Evolutionary conservation across 1,140 invertebrate genomes (phyloP).

Genomic region (Leguminivora glycinivorella): DNA sequence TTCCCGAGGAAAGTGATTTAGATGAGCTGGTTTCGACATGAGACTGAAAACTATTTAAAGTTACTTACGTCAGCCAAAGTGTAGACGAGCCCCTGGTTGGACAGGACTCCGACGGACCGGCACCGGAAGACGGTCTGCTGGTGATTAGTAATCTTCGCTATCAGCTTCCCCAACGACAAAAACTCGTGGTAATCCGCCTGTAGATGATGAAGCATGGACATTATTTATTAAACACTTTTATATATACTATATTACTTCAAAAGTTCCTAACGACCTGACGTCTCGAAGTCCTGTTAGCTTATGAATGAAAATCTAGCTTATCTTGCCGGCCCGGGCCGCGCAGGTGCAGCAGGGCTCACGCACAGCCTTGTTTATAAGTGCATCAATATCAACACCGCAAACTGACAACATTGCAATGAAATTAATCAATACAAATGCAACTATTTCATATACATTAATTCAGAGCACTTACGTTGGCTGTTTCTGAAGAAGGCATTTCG

Average conservation of each 20-base stretch:
- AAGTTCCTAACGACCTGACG: background rate
- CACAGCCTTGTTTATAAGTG: background rate
- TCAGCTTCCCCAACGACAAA: background rate
- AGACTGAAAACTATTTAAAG: background rate
- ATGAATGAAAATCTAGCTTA: background rate
- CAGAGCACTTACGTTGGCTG: conserved; percentile 39
- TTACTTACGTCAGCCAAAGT: background rate
- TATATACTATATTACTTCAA: background rate
- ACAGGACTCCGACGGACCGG: background rate
- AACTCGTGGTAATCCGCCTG: background rate
- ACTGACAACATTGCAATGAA: background rate
- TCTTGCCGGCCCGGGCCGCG: background rate
- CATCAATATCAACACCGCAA: background rate
- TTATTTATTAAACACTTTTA: background rate
- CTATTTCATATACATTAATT: background rate
- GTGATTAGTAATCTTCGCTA: background rate
- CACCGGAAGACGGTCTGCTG: background rate
- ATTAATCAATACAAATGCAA: conserved; percentile 9
- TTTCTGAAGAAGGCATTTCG: conserved; percentile 41
- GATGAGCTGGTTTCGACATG: no score
- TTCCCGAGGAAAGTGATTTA: no score
- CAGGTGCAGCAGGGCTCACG: background rate
- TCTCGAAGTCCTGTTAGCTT: background rate
- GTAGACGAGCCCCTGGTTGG: background rate
- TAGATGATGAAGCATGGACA: background rate